Conservation (phyloP, 2,888 invertebrate species). For the Athalia rosae region DNA sequence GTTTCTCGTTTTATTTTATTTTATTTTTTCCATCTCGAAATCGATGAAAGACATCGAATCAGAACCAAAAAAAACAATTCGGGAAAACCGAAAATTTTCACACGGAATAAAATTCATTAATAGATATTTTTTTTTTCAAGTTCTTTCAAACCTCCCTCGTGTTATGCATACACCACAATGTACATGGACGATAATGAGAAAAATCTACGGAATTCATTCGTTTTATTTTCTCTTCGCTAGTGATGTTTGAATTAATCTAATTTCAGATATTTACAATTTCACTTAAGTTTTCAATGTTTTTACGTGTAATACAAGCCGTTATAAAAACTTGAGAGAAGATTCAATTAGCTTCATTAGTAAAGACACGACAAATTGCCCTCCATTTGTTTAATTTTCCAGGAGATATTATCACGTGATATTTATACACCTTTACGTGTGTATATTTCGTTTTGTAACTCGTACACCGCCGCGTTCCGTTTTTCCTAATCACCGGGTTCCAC, state of each 20-base stretch:
- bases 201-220: constrained; percentile 19
- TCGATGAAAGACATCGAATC: neutral
- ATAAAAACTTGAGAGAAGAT: neutral
- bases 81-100: neutral
- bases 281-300: constrained; percentile 3
- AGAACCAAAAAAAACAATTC: neutral
- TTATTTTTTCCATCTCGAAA: neutral
- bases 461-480: neutral
- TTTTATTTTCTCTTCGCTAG: neutral
- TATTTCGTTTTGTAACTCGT: neutral
- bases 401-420: no score
- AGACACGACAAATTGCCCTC: constrained; percentile 33
- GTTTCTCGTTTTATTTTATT: neutral
- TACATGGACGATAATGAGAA: constrained; percentile 34
- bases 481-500: constrained; percentile 21
- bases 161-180: neutral
- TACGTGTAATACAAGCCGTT: neutral
- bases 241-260: constrained; percentile 3
- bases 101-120: neutral
- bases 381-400: neutral
- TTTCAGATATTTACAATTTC: constrained; percentile 21
- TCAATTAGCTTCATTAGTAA: constrained; percentile 37
- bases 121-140: no score
- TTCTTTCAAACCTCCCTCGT: no score
- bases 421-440: neutral